A percentile compares a stretch with the other conserved stretches of the same genome.
Conservation (phyloP, 2,888 invertebrate genomes). For the Pristionchus fissidentatus region DNA sequence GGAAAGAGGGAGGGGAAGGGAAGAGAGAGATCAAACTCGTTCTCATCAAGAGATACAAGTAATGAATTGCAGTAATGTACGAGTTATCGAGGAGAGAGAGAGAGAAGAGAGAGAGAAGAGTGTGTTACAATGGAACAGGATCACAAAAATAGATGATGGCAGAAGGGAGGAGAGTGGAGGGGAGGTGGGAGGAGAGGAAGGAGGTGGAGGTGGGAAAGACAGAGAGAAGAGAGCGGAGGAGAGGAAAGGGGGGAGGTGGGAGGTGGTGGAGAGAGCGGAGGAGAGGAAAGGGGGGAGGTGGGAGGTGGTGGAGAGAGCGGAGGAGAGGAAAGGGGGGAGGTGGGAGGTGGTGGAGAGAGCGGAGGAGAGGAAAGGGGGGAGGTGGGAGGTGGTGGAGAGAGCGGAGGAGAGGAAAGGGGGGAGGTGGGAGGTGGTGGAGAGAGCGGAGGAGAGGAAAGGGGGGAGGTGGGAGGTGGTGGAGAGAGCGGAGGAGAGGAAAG, state of each 20-base stretch:
- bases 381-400: background rate
- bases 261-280: background rate
- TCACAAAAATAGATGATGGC: background rate
- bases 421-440: too few species aligned
- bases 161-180: background rate
- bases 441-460: too few species aligned
- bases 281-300: background rate
- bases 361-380: background rate
- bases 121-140: constrained; percentile 10
- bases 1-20: background rate
- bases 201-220: background rate
- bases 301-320: background rate
- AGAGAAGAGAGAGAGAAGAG: background rate
- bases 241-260: background rate
- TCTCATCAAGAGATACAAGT: constrained; percentile 14
- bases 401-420: background rate
- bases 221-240: background rate
- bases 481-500: background rate
- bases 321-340: background rate
- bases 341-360: background rate
- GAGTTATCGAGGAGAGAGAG: background rate
- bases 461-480: background rate
- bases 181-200: background rate
- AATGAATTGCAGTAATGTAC: background rate
- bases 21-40: constrained; percentile 1